These are phyloP conservation scores for Takifugu flavidus DNA, from an alignment of 2,113 vertebrate species.

Conservation along the genomic window DNA sequence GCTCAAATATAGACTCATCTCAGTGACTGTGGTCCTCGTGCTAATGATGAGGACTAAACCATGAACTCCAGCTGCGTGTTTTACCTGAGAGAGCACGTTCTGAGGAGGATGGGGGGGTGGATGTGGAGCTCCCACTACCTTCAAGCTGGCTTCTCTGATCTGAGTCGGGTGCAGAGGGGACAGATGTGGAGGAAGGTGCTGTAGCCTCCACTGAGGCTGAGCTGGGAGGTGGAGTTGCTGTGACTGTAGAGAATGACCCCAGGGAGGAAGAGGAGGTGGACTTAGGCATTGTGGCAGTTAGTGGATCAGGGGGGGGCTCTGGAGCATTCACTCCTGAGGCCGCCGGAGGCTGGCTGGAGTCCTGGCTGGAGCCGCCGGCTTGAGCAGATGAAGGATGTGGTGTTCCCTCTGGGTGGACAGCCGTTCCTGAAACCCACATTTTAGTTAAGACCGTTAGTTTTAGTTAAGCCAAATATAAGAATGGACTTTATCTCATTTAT, in stretches of 20 bases:
- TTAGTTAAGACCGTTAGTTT: too few species aligned
- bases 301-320: slow-evolving; percentile 43
- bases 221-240: slow-evolving; percentile 77
- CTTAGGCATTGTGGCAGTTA: slow-evolving; percentile 39
- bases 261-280: slow-evolving; percentile 73
- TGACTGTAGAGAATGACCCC: slow-evolving; percentile 72
- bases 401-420: slow-evolving; percentile 72
- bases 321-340: slow-evolving; percentile 74
- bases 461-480: too few species aligned
- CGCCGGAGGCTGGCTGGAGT: slow-evolving; percentile 54
- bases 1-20: slow-evolving; percentile 6
- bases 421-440: slow-evolving; percentile 42
- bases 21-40: background rate
- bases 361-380: slow-evolving; percentile 63
- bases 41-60: background rate
- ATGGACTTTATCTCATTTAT: too few species aligned
- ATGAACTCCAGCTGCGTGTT: background rate
- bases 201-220: slow-evolving; percentile 79
- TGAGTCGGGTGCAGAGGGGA: slow-evolving; percentile 77
- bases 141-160: slow-evolving; percentile 74
- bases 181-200: slow-evolving; percentile 72
- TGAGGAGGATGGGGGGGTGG: slow-evolving; percentile 47
- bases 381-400: slow-evolving; percentile 54
- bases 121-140: slow-evolving; percentile 22
- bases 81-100: slow-evolving; percentile 70